These are phyloP conservation scores for Rhodophaea formosa DNA, from an alignment of 2,888 invertebrate species.

Conservation along the genomic window DNA sequence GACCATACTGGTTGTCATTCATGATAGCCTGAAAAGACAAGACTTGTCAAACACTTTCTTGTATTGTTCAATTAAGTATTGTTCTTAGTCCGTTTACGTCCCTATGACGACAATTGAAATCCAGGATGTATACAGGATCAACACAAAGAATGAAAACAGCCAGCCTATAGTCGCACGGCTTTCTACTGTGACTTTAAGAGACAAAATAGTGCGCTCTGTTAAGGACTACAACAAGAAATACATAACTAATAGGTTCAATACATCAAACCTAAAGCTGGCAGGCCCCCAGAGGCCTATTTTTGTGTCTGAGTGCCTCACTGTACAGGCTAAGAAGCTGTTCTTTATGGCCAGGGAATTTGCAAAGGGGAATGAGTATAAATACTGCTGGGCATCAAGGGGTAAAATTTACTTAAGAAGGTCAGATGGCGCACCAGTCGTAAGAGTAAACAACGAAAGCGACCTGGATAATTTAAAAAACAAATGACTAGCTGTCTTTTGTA, in stretches of 20 bases:
- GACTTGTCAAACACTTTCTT: not conserved
- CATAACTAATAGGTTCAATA: conserved; percentile 3
- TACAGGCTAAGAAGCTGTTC: conserved; percentile 17
- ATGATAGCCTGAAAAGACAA: conserved; percentile 84
- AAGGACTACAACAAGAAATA: not conserved
- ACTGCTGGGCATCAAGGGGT: too few relatives aligned
- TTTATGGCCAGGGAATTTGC: conserved; percentile 14
- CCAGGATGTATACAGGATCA: conserved; percentile 19
- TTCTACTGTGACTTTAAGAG: conserved; percentile 9
- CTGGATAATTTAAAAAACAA: too few relatives aligned
- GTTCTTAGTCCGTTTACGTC: too few relatives aligned
- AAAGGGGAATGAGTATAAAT: too few relatives aligned
- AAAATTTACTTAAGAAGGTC: too few relatives aligned
- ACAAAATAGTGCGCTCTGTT: conserved; percentile 13
- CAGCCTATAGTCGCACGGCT: conserved; percentile 17
- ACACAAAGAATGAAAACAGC: conserved; percentile 17
- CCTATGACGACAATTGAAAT: conserved; percentile 9
- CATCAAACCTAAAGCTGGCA: conserved; percentile 8
- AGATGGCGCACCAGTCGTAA: too few relatives aligned
- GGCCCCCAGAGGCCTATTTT: conserved; percentile 16
- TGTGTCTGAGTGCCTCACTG: conserved; percentile 17
- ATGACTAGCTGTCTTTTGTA: too few relatives aligned
- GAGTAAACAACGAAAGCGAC: too few relatives aligned
- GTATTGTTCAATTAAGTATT: too few relatives aligned
- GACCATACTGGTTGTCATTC: conserved; percentile 92